Evolutionary conservation across 2,113 vertebrate genomes (phyloP), one percentile per base, ranked within the genome.

Genomic region (Sinocyclocheilus maitianheensis): DNA sequence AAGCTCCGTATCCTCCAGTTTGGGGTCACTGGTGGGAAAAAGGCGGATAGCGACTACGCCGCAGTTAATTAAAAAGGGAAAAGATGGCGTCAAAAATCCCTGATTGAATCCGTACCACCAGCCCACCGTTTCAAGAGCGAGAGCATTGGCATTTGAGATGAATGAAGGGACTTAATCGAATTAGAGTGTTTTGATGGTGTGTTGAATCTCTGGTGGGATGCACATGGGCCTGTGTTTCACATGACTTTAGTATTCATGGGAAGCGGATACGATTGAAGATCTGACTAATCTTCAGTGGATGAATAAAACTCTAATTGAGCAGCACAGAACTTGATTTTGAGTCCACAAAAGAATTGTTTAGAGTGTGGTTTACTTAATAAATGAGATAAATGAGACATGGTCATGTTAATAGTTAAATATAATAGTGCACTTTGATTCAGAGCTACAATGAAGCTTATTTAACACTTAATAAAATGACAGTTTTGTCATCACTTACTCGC

Each of bases 51-150:
- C 37, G 78, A 24, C 84, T 85, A 84, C 65, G n/a, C 74, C 83
- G 72, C 75, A 84, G 78, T 89, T 90, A 91, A 90, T 91, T 91
- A 89, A 89, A 89, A 90, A 88, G 77, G 79, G 85, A 87, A 87
- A 88, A 80, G 84, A 75, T 83, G 63, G 65, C 24, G 84, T 85
- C 82, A 81, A 83, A 87, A 84, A 55, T 53, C 58, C 75, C 53
- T 75, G 67, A 80, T 89, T 85, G 83, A 89, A 88, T 88, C 79
- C 83, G 77, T 84, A 87, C 85, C 22, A 30, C 71, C 30, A 74
- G 4, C 71, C 37, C 20, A n/a, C 10, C 5, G 11, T 53, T 78
- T 78, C 43, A 40, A 86, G 63, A 84, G 46, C 53, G 51, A 10
- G 40, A 84, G 84, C 77, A 58, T 16, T 60, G 34, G 16, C 62